Conservation (phyloP, 2,797 vertebrate genomes). For the Tragopan temminckii region DNA sequence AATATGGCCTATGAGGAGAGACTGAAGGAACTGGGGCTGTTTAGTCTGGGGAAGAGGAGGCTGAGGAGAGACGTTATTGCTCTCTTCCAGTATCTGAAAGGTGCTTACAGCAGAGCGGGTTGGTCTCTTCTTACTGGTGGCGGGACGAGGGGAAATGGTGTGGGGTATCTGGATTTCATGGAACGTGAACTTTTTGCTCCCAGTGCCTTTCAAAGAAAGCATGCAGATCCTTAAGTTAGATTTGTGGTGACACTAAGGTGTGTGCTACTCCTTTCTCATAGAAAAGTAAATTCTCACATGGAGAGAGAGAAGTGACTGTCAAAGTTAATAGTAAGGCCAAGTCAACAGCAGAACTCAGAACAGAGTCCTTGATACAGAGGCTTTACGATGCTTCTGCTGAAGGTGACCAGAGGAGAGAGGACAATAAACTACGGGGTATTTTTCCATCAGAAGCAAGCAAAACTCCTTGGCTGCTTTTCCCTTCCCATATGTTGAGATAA, state of each 20-base stretch:
- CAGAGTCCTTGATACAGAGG: background rate
- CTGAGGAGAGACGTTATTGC: no score
- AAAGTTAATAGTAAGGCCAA: background rate
- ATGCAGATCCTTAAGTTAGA: background rate
- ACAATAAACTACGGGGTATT: background rate
- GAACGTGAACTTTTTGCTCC: background rate
- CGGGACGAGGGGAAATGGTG: no score
- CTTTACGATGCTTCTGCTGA: constrained; percentile 27
- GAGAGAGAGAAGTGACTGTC: background rate
- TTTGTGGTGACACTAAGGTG: background rate
- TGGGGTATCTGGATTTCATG: background rate
- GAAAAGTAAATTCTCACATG: background rate
- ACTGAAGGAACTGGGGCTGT: no score
- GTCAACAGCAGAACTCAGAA: constrained; percentile 22
- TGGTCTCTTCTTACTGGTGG: no score
- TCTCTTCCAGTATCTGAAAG: no score
- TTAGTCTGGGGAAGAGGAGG: no score
- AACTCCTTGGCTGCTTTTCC: constrained; percentile 18
- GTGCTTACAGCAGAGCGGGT: no score
- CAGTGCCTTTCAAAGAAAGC: background rate
- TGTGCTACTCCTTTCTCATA: background rate
- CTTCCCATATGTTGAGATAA: constrained; percentile 47
- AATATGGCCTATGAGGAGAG: no score
- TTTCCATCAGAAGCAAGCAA: constrained; percentile 54
- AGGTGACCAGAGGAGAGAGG: background rate